Evolutionary conservation across 2,113 vertebrate genomes (phyloP).

Genomic region (Chionodraco myersi): DNA sequence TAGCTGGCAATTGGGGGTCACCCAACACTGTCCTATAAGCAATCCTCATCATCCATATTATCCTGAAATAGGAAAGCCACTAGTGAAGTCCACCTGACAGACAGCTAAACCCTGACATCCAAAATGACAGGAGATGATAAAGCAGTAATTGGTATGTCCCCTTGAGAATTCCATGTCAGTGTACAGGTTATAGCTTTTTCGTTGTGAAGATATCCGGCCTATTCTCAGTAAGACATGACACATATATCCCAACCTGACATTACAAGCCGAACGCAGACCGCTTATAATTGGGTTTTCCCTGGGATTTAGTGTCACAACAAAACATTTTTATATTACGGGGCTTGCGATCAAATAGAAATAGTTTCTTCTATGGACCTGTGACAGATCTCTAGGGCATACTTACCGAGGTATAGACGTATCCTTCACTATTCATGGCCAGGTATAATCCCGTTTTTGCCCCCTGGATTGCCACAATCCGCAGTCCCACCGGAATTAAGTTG

Average conservation of each 20-base stretch:
- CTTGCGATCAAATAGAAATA: slow-evolving; percentile 7
- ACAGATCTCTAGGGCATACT: slow-evolving; percentile 55
- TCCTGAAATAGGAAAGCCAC: not conserved
- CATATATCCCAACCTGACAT: slow-evolving; percentile 8
- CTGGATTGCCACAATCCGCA: slow-evolving; percentile 98
- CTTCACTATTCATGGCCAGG: slow-evolving; percentile 97
- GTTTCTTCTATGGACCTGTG: not conserved
- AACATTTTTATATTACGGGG: not conserved
- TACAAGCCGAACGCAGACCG: slow-evolving; percentile 7
- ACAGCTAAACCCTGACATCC: slow-evolving; percentile 29
- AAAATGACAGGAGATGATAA: slow-evolving; percentile 33
- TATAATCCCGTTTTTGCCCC: slow-evolving; percentile 96
- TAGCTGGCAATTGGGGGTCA: no score
- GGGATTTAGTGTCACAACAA: slow-evolving; percentile 9
- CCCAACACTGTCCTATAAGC: no score
- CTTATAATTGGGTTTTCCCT: not conserved
- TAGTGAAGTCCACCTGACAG: slow-evolving; percentile 13
- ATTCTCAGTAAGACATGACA: slow-evolving; percentile 2
- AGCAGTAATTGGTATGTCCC: slow-evolving; percentile 1
- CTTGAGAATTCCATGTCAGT: slow-evolving; percentile 8
- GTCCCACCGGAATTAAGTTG: slow-evolving; percentile 98
- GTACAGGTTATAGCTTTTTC: slow-evolving; percentile 22
- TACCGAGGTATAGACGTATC: slow-evolving; percentile 92
- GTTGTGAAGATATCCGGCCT: slow-evolving; percentile 32
- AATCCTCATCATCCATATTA: not conserved